These are phyloP conservation scores for Hirundo rustica DNA, from an alignment of 2,797 vertebrate genomes.

Conservation along the genomic window DNA sequence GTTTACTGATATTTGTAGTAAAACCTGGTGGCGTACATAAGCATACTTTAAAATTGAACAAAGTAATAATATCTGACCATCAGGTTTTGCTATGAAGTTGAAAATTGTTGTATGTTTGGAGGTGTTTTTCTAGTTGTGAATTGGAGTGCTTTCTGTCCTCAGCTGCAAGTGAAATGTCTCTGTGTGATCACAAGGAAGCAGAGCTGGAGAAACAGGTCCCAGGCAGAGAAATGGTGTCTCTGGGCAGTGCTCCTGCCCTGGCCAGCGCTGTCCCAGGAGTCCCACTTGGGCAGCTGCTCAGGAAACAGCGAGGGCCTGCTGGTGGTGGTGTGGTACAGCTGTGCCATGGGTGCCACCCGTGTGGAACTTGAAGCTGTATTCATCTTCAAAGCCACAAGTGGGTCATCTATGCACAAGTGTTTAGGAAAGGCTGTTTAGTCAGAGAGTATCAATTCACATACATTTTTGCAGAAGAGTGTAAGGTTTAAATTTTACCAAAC, in stretches of 20 bases:
- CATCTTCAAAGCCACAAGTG: neutral
- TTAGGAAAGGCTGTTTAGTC: neutral
- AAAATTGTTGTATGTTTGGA: neutral
- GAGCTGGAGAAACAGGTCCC: neutral
- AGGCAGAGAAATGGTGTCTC: neutral
- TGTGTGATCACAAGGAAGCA: rapidly evolving
- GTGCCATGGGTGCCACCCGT: neutral
- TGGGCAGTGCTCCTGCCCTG: neutral
- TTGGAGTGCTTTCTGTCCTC: neutral
- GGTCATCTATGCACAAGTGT: neutral
- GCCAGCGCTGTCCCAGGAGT: neutral
- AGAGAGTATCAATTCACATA: neutral
- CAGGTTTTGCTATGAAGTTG: neutral
- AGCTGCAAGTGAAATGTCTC: neutral
- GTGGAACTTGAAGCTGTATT: neutral
- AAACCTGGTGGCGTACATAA: neutral
- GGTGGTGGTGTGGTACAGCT: rapidly evolving
- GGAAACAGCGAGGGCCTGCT: neutral
- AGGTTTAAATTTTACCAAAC: neutral
- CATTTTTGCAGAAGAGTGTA: neutral
- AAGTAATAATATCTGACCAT: neutral
- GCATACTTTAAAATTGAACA: neutral
- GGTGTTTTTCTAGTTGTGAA: neutral
- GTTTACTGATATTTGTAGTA: neutral
- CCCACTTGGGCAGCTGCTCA: neutral